Conservation (phyloP, 92 coral and sea anemone species). For the Parazoanthus atlanticus region DNA sequence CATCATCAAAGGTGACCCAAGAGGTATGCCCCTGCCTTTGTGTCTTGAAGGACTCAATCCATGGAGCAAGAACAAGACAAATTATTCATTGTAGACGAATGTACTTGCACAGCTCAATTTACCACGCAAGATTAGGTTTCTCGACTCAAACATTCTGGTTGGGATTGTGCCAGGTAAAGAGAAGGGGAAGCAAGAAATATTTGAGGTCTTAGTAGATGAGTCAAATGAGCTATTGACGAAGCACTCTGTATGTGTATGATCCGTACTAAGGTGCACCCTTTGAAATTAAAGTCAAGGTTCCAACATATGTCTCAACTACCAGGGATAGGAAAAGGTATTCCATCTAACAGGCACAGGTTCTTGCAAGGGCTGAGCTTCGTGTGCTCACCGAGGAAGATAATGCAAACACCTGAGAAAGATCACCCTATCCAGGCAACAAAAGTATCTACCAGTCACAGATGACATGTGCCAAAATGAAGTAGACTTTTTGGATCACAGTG, state of each 20-base stretch:
- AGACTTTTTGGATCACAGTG: too few relatives aligned
- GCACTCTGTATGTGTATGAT: constrained; percentile 1
- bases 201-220: neutral
- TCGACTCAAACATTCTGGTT: neutral
- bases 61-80: constrained; percentile 9
- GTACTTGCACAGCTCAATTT: neutral
- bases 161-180: neutral
- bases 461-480: too few relatives aligned
- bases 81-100: neutral
- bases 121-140: neutral
- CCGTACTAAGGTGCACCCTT: neutral
- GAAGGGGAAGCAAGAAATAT: too few relatives aligned
- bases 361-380: neutral
- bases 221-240: neutral
- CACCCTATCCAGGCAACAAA: too few relatives aligned
- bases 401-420: too few relatives aligned
- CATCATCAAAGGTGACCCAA: neutral
- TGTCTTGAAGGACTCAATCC: constrained; percentile 6
- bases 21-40: neutral
- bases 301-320: too few relatives aligned
- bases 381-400: too few relatives aligned
- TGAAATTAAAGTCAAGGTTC: neutral
- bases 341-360: neutral
- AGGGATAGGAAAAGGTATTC: neutral
- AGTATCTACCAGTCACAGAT: too few relatives aligned